Base-by-base conservation (phyloP, 2,797 vertebrate species). In the Vultur gryphus region DNA sequence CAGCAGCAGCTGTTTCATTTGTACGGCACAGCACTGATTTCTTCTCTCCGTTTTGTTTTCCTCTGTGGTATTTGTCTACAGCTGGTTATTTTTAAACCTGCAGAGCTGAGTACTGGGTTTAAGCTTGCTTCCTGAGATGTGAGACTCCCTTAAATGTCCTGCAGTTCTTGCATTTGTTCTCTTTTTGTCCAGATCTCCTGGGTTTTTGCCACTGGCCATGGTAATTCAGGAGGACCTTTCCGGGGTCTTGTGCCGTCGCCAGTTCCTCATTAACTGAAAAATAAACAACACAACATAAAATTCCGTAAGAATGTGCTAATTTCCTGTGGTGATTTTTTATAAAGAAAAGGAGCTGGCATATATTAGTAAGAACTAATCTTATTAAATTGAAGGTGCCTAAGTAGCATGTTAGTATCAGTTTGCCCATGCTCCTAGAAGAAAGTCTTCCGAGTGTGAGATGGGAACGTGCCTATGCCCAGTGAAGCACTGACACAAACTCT, bases 201-300 rank as follows among this genome's bases (percentile, higher is more conserved):
- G 6, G 61, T 84, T 75, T 96, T 58, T 65, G 89, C 43, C 26
- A 8, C 23, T 10, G 77, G 44, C 46, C 8, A 6, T 2, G 7
- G 48, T 85, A 66, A 61, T 94, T 64, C 33, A 25, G 57, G 28
- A 59, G 39, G 18, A 10, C 9, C 4, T 70, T 58, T 35, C 29
- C 9, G 7, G 39, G 10, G 20, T 84, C 62, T 37, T 93, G 20
- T 71, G 31, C 76, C 66, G 21, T 92, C 37, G 75, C 85, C 5
- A 70, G 67, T 93, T 98, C 97, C 75, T 97, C 78, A 11, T 98
- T 79, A 55, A 94, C 98, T 98, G 95, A 83, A 97, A 97, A 87
- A 52, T 70, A 97, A 91, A 93, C 15, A 16, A 80, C 70, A 62
- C 9, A 82, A 5, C 13, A 90, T 13, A 76, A 31, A 75, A 46